Percentiles rank a stretch among this genome's conserved stretches.
Evolutionary conservation across 2,113 vertebrate species (phyloP).

Genomic region (Murina feae): DNA sequence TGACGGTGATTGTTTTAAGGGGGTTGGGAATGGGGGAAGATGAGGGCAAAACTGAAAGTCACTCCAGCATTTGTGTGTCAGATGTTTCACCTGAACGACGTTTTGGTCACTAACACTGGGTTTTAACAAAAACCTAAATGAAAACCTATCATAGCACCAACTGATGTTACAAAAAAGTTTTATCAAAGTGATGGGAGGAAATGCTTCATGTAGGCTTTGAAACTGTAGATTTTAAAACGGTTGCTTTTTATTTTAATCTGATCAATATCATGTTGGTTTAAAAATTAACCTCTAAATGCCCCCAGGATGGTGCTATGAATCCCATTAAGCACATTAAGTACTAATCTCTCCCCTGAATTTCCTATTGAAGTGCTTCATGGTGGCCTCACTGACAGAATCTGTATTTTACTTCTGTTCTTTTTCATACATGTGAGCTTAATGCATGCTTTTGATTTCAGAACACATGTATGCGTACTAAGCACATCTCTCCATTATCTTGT

Average conservation of each 20-base stretch:
- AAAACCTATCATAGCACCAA: conserved; percentile 54
- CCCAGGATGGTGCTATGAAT: conserved; percentile 30
- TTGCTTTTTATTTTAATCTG: conserved; percentile 51
- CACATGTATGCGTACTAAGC: background rate
- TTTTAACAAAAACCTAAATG: conserved; percentile 66
- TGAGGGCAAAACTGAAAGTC: background rate
- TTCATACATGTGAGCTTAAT: background rate
- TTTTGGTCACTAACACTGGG: conserved; percentile 62
- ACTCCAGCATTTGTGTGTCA: conserved; percentile 20
- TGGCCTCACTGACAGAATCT: background rate
- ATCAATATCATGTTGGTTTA: conserved; percentile 41
- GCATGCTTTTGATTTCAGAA: conserved; percentile 23
- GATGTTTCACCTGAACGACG: conserved; percentile 62
- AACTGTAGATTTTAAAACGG: background rate
- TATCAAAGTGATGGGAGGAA: background rate
- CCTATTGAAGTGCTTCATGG: background rate
- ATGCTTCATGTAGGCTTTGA: conserved; percentile 29
- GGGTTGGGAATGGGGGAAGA: accelerated
- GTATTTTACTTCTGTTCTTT: background rate
- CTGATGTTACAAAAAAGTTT: background rate
- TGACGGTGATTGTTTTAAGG: background rate
- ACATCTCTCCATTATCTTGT: background rate
- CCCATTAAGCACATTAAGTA: conserved; percentile 35
- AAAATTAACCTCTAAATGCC: conserved; percentile 52
- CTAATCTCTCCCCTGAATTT: conserved; percentile 50